These are phyloP conservation scores for Eolophus roseicapilla DNA, from an alignment of 2,113 vertebrate species.

Conservation along the genomic window DNA sequence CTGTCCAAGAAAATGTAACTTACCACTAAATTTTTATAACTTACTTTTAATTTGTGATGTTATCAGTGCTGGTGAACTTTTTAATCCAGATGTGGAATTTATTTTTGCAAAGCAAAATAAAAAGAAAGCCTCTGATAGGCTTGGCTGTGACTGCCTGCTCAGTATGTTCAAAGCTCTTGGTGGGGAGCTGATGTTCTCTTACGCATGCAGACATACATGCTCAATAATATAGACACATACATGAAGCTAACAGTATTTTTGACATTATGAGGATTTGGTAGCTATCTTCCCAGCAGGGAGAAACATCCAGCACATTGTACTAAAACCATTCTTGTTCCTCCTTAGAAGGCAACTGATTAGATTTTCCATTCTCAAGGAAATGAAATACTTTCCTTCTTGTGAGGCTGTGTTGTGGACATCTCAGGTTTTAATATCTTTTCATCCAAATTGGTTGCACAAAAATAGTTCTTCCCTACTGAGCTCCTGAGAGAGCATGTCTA, in stretches of 20 bases:
- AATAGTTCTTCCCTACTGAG: background rate
- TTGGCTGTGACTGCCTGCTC: background rate
- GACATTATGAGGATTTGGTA: background rate
- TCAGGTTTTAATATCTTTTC: background rate
- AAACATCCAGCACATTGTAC: background rate
- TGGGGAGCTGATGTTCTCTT: background rate
- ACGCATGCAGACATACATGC: background rate
- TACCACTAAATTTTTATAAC: conserved; percentile 9
- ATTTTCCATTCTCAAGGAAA: background rate
- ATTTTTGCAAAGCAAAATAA: background rate
- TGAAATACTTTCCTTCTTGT: background rate
- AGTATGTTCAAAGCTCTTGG: background rate
- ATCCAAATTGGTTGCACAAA: background rate
- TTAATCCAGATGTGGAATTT: background rate
- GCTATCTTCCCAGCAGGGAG: background rate
- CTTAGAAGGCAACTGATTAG: background rate
- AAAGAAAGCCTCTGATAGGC: background rate
- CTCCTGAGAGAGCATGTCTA: background rate
- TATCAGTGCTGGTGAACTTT: background rate
- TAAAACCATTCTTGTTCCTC: background rate
- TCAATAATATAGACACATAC: background rate
- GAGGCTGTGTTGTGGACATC: background rate
- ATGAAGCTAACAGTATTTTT: background rate
- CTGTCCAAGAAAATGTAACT: conserved; percentile 10
- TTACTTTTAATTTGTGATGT: background rate